Evolutionary conservation across 2,797 vertebrate species (phyloP), one percentile per base, ranked within the genome.

Genomic region (Peromyscus melanophrys): DNA sequence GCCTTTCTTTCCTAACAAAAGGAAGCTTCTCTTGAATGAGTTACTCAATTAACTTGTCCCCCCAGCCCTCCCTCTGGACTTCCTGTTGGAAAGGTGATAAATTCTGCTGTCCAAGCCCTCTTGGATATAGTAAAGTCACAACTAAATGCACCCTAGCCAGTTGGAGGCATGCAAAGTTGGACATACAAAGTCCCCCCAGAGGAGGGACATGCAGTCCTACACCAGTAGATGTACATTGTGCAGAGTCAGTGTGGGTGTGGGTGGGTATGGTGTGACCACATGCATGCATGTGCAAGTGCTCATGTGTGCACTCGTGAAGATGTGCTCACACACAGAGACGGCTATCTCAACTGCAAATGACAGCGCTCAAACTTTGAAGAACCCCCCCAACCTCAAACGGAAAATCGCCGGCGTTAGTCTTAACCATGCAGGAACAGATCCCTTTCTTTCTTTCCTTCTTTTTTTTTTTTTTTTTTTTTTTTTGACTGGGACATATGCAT

Each of bases 1-100:
- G 16, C 27, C 25, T 92, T 77, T 90, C 40, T 80, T 96, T 27
- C 27, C 71, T 67, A 40, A 21, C 49, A 21, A 90, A 94, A 87
- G 80, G n/a, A 81, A 63, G 0, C 27, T 90, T 46, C 17, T 27
- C 52, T 7, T 29, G 81, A 85, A 57, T 0, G 40, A 76, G 43
- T 73, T 57, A 67, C 25, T 86, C 63, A 84, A 59, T 81, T 78
- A 91, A 43, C 8, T 40, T 16, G 34, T 25, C 40, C 2, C 34
- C 10, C 37, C 34, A 23, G 55, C 49, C 4, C 37, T 5, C 14
- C n/a, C 40, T 81, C 69, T 84, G 71, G 52, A 71, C 63, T 90
- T 82, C 25, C 71, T 82, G 3, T 88, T 46, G 6, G 59, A 78
- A 34, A 80, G 49, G 73, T 6, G 9, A 67, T 57, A 37, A 81